Evolutionary conservation across 2,113 vertebrate species (phyloP).

Genomic region (Embiotoca jacksoni): DNA sequence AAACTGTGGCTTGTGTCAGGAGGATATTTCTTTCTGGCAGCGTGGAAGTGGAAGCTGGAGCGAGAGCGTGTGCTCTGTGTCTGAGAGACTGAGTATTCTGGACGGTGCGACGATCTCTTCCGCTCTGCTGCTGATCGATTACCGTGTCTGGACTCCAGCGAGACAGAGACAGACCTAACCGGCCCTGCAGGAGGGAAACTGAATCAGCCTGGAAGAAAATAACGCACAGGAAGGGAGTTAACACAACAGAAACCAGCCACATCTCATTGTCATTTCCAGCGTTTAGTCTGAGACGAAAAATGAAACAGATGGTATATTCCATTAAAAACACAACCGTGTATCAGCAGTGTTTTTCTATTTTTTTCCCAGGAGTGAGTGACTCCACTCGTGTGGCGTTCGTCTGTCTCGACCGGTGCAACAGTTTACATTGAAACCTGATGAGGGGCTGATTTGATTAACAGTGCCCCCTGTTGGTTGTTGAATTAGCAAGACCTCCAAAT

Average conservation of each 20-base stretch:
- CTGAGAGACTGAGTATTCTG: slow-evolving; percentile 55
- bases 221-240: slow-evolving; percentile 35
- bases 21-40: slow-evolving; percentile 26
- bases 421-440: slow-evolving; percentile 17
- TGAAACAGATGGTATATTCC: slow-evolving; percentile 43
- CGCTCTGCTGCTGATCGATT: slow-evolving; percentile 77
- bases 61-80: slow-evolving; percentile 46
- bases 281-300: slow-evolving; percentile 26
- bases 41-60: slow-evolving; percentile 25
- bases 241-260: slow-evolving; percentile 29
- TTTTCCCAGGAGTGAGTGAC: slow-evolving; percentile 1
- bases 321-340: slow-evolving; percentile 34
- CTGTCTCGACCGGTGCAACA: slow-evolving; percentile 7
- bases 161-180: slow-evolving; percentile 62
- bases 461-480: slow-evolving; percentile 57
- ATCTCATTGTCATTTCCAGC: slow-evolving; percentile 23
- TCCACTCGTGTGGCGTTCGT: slow-evolving; percentile 18
- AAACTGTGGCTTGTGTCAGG: background rate
- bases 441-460: slow-evolving; percentile 58
- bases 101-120: slow-evolving; percentile 61
- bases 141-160: slow-evolving; percentile 60
- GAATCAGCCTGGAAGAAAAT: slow-evolving; percentile 50
- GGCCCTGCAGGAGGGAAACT: slow-evolving; percentile 56
- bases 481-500: background rate
- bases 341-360: slow-evolving; percentile 20